Evolutionary conservation across 2,888 invertebrate species (phyloP).

Genomic region (Parnassius smintheus): DNA sequence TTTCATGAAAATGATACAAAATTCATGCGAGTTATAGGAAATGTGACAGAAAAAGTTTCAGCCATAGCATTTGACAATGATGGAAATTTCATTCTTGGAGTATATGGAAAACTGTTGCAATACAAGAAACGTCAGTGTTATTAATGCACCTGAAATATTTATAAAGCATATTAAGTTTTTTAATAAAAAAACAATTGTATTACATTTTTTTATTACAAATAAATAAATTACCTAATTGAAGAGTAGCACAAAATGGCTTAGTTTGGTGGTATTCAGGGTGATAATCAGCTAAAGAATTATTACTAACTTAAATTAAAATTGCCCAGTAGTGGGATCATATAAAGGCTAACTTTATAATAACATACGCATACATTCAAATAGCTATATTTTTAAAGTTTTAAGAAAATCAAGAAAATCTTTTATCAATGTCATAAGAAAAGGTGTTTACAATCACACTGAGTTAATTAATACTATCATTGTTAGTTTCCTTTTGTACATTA

Average conservation of each 20-base stretch:
- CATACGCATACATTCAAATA: too few species aligned
- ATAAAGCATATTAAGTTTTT: conserved; percentile 19
- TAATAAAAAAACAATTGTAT: conserved; percentile 11
- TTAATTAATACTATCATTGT: too few species aligned
- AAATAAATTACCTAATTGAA: conserved; percentile 33
- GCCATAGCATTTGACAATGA: conserved; percentile 60
- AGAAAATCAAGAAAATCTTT: too few species aligned
- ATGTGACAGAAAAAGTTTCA: conserved; percentile 54
- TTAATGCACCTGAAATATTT: conserved; percentile 4
- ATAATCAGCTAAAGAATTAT: too few species aligned
- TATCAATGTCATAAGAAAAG: too few species aligned
- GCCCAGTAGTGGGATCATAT: too few species aligned
- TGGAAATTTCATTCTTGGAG: conserved; percentile 58
- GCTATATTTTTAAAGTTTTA: too few species aligned
- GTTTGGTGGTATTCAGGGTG: too few species aligned
- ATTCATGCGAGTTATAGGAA: conserved; percentile 48
- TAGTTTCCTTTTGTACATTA: too few species aligned
- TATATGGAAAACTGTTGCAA: conserved; percentile 54
- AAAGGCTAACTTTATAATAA: too few species aligned
- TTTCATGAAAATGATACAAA: conserved; percentile 59
- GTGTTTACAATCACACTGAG: too few species aligned
- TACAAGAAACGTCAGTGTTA: conserved; percentile 56
- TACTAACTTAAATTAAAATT: too few species aligned
- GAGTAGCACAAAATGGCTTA: conserved; percentile 9
- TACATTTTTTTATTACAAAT: conserved; percentile 28